phyloP scores from a whole-genome alignment of 2,113 vertebrate species.

The Chamaea fasciata region DNA sequence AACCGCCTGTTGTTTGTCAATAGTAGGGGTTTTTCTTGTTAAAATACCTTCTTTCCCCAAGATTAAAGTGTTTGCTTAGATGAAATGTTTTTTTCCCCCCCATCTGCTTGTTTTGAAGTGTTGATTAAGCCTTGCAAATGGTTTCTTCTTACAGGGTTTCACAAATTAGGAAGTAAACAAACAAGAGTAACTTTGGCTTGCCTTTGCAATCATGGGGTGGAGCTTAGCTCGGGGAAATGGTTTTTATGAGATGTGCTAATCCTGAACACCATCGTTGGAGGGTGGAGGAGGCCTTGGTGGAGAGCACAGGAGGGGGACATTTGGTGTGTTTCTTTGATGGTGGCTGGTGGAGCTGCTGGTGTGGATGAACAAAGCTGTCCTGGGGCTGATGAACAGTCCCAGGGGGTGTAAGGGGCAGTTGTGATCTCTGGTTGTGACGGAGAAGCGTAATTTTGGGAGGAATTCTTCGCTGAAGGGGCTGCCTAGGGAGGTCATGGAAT shows the following conservation, averaged over 20 bases:
- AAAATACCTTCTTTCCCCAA: not conserved
- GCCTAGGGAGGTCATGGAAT: not conserved
- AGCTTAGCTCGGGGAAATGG: not conserved
- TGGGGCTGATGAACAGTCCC: not conserved
- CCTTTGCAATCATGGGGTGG: not conserved
- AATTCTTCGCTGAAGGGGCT: not conserved
- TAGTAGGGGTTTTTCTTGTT: not conserved
- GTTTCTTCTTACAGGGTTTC: not conserved
- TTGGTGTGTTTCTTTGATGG: fast-evolving
- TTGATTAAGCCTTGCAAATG: not conserved
- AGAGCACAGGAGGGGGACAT: not conserved
- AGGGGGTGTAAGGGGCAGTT: fast-evolving
- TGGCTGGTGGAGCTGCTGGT: not conserved
- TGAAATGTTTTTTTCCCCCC: not conserved
- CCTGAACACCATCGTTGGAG: fast-evolving
- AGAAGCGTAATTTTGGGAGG: not conserved
- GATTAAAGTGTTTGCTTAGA: not conserved
- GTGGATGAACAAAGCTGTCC: not conserved
- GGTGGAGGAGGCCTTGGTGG: not conserved
- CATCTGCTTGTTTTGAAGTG: not conserved
- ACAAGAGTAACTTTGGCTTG: not conserved
- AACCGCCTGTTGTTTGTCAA: not conserved
- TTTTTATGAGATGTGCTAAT: not conserved
- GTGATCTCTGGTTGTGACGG: not conserved
- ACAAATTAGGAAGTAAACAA: slow-evolving; percentile 44